Base-by-base conservation (phyloP, 2,888 invertebrate species). In the Drosophila leonis region DNA sequence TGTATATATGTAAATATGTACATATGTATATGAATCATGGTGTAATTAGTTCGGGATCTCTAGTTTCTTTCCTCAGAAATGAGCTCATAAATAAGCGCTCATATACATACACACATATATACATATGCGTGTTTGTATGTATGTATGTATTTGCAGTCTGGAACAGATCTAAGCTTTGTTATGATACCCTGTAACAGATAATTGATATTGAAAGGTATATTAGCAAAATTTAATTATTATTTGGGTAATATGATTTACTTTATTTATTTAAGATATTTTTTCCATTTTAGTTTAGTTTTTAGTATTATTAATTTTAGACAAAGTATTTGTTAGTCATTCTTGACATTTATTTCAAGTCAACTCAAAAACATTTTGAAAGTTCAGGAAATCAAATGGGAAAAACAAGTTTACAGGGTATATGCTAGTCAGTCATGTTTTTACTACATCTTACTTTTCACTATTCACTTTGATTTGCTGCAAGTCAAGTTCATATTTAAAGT, bases 1-100 rank as follows among this genome's bases (percentile, higher is more conserved):
- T 33, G 0, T 39, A 29, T 24, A 9, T 55, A 41, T 65, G 31
- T 49, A 52, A 10, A 7, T 51, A 15, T 52, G 15, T 24, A 27
- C n/a, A 15, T 27, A 4, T 12, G 7, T 39, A 39, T 67, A 72
- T 86, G 84, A 85, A 65, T 85, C 84, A 85, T 59, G 15, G 18
- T 61, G 68, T 81, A 88, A 88, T 85, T 88, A 83, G 77, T 59
- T 51, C 63, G 65, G 75, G 81, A 86, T 76, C 55, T 15, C 55
- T 33, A 57, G 63, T 65, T 71, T 61, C 64, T 55, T 63, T 52
- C 75, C 75, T 65, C 81, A 73, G 73, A 86, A 79, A 83, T 86
- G 84, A 85, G 88, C 83, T 88, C 89, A 88, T 85, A 83, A 78
- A 76, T 83, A 72, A 64, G 62, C 69, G 63, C 51, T 59, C 46